Evolutionary conservation across 1,140 invertebrate species (phyloP).

Genomic region (Drosophila micromelanica): DNA sequence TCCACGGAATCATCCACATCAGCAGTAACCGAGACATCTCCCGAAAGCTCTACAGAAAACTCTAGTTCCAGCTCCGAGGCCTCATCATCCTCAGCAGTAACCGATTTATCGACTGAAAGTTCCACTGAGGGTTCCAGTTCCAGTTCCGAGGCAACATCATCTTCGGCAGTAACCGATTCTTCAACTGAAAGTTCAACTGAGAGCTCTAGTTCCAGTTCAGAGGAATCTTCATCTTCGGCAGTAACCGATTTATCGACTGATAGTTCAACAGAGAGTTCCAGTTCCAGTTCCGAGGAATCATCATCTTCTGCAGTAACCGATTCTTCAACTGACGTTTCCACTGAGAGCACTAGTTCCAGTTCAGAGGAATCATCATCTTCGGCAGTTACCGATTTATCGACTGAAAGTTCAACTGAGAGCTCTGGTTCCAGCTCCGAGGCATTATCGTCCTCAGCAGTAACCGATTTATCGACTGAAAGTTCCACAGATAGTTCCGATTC

Average conservation of each 20-base stretch:
- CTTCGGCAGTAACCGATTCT: no score
- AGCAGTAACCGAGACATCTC: background rate
- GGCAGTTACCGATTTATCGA: background rate
- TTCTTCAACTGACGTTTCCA: background rate
- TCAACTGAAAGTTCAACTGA: constrained; percentile 2
- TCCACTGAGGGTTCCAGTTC: constrained; percentile 16
- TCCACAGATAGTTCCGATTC: constrained; percentile 3
- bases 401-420: constrained; percentile 2
- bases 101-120: no score
- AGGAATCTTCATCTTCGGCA: background rate
- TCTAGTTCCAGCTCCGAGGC: constrained; percentile 2
- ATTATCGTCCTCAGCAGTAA: no score
- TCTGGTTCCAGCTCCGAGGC: background rate
- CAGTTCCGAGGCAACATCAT: no score
- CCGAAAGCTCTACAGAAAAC: background rate
- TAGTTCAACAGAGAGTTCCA: constrained; percentile 5
- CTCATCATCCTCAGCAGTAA: background rate
- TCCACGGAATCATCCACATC: no score
- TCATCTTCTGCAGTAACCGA: background rate
- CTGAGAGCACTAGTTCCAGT: background rate
- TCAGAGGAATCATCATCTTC: background rate
- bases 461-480: background rate
- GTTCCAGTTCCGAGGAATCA: background rate
- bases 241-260: background rate
- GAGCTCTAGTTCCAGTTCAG: background rate